These are phyloP conservation scores for Amazona vittata DNA, from an alignment of 2,113 vertebrate genomes.

Conservation along the genomic window DNA sequence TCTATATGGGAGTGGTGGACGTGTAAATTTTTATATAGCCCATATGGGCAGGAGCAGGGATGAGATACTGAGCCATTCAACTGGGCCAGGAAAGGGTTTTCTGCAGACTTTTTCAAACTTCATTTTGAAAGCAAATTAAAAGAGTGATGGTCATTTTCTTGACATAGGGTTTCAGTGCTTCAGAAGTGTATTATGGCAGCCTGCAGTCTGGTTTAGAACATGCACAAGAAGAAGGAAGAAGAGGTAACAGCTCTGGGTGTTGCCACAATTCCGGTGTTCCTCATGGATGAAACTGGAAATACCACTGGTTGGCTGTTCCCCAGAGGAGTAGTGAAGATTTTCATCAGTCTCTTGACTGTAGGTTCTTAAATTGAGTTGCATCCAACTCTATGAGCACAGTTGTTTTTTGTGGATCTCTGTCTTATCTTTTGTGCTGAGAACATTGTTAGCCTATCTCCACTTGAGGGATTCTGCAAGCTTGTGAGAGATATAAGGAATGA, in stretches of 20 bases:
- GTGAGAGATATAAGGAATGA: background rate
- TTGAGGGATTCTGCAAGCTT: background rate
- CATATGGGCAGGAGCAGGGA: background rate
- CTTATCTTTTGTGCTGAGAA: background rate
- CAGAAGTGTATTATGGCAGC: background rate
- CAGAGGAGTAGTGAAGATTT: background rate
- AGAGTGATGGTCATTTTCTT: background rate
- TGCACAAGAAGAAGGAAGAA: background rate
- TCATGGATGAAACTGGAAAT: background rate
- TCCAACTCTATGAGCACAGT: background rate
- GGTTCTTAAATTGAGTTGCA: background rate
- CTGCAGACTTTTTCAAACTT: background rate
- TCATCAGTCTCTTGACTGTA: background rate
- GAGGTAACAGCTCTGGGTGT: background rate
- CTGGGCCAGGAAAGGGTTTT: background rate
- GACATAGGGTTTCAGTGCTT: background rate
- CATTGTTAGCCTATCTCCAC: background rate
- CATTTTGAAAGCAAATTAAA: background rate
- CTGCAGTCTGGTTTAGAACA: background rate
- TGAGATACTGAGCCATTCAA: background rate
- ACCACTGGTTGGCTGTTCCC: accelerated
- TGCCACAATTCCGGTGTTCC: background rate
- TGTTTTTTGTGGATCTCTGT: background rate
- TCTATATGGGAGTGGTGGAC: accelerated
- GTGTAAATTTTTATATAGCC: background rate